Conservation (phyloP, 2,797 vertebrate species). For the Enteromius trimaculatus region DNA sequence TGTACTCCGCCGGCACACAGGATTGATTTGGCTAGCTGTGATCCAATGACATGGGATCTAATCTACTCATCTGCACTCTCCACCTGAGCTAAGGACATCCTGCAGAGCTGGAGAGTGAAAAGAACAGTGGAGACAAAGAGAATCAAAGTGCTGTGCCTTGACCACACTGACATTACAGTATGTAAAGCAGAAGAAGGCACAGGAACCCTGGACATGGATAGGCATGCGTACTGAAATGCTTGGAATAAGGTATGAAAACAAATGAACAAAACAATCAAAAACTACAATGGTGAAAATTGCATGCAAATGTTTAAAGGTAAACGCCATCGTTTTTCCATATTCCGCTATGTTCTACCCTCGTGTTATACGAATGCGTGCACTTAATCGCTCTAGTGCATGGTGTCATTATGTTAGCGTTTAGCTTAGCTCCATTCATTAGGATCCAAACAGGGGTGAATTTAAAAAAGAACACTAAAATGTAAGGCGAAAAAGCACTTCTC, state of each 20-base stretch:
- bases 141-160: constrained; percentile 20
- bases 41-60: constrained; percentile 44
- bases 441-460: too few species aligned
- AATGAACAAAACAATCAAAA: not conserved
- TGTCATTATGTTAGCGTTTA: too few species aligned
- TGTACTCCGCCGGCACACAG: constrained; percentile 34
- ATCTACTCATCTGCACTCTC: constrained; percentile 44
- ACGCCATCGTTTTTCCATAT: too few species aligned
- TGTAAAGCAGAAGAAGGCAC: not conserved
- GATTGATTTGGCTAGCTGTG: constrained; percentile 53
- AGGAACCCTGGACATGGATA: not conserved
- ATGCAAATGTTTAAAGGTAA: not conserved
- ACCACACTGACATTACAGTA: not conserved
- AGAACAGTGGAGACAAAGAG: not conserved
- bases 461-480: too few species aligned
- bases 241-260: not conserved
- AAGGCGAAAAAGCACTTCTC: too few species aligned
- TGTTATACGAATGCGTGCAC: too few species aligned
- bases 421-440: too few species aligned
- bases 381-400: too few species aligned
- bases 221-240: not conserved
- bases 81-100: constrained; percentile 47
- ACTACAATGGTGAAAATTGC: not conserved
- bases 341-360: too few species aligned
- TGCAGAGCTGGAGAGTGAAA: constrained; percentile 20